Percentiles rank a stretch among this genome's conserved stretches.
Evolutionary conservation across 2,113 vertebrate genomes (phyloP).

Genomic region (Rhineura floridana): DNA sequence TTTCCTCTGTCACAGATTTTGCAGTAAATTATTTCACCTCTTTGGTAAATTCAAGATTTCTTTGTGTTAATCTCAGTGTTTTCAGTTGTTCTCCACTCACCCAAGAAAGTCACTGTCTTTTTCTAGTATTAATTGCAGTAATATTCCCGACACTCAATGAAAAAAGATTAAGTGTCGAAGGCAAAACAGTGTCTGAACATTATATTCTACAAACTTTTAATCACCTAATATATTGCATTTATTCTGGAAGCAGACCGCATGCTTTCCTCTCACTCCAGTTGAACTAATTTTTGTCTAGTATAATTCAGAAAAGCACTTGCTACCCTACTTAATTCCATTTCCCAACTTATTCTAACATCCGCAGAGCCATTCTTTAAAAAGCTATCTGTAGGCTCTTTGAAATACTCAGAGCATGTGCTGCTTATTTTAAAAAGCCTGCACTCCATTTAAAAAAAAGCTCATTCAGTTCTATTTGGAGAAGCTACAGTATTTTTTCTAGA

Average conservation of each 20-base stretch:
- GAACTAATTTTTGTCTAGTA: not conserved
- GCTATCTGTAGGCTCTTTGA: not conserved
- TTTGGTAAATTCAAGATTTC: not conserved
- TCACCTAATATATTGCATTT: not conserved
- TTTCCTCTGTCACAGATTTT: not conserved
- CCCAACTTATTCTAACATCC: constrained; percentile 8
- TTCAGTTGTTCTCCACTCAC: not conserved
- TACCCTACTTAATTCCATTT: not conserved
- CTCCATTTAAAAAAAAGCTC: not conserved
- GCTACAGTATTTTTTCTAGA: too few relatives aligned
- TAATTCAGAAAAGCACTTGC: not conserved
- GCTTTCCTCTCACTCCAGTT: not conserved
- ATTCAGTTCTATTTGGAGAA: not conserved
- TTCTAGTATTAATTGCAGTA: not conserved
- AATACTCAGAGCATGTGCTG: fast-evolving
- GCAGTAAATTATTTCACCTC: not conserved
- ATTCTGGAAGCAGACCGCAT: not conserved
- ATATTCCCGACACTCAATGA: not conserved
- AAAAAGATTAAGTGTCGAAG: not conserved
- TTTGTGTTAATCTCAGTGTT: not conserved
- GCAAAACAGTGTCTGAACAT: not conserved
- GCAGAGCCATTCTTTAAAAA: not conserved
- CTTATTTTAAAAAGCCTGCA: not conserved
- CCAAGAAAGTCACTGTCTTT: not conserved
- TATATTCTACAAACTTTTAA: not conserved